Evolutionary conservation across 2,888 invertebrate genomes (phyloP), one percentile per base, ranked within the genome.

Genomic region (Agriotes lineatus): DNA sequence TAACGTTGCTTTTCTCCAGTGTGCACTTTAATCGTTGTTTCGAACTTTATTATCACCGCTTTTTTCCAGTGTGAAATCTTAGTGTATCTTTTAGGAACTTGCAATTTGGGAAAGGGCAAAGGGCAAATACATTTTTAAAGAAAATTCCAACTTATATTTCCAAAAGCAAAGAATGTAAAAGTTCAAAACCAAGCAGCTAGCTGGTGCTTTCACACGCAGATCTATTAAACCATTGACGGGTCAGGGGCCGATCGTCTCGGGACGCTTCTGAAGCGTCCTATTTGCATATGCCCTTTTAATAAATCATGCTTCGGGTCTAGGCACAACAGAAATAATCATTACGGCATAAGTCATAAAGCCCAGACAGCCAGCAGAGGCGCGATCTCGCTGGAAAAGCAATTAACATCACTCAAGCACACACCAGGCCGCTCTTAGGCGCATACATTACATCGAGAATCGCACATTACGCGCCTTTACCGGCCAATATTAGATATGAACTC

Each of bases 371-470:
- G 75, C 71, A 72, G 76, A 77, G 76, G 76, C 75, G 77, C 77
- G 77, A 78, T 71, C 77, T 77, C 72, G 79, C 79, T 75, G 77
- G 73, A 78, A 80, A 80, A 75, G 76, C 79, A 80, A 80, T 80
- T 80, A 80, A 80, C 80, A 80, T 80, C 80, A 80, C 76, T 80
- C 80, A 78, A 78, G 76, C 71, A 76, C 78, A 76, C 79, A 78
- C 79, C 79, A 76, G 76, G 79, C 71, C 71, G 76, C 73, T 78
- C 75, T 75, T 76, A 77, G 77, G 76, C 75, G 76, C 79, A 78
- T 79, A 77, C 75, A 71, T 75, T 73, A 63, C 64, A 65, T 67
- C 69, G 67, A 70, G 68, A 72, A 54, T 74, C 54, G 66, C 60
- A 70, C 67, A 77, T 78, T 78, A 78, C 77, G 73, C 74, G 70